Conservation (phyloP, 2,797 vertebrate species). For the Leptodactylus fallax region DNA sequence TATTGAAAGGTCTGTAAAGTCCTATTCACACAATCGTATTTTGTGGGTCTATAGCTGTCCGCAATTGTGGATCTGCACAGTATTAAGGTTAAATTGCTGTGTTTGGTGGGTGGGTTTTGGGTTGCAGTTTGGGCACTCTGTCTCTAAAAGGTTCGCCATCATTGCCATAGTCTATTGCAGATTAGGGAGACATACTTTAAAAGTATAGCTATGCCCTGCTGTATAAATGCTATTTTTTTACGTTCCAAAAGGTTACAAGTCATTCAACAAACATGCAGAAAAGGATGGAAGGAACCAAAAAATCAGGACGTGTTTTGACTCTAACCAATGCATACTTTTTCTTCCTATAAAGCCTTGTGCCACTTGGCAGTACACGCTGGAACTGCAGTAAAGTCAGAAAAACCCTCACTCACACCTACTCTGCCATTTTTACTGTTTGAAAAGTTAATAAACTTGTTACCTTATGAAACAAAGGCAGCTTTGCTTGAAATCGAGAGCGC, state of each 20-base stretch:
- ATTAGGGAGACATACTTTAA: no score
- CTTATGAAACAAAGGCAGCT: constrained; percentile 54
- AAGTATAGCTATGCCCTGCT: not conserved
- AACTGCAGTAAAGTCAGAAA: constrained; percentile 53
- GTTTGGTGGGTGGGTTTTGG: no score
- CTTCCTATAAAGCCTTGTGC: constrained; percentile 57
- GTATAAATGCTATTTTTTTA: not conserved
- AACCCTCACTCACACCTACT: constrained; percentile 58
- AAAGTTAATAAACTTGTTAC: constrained; percentile 63
- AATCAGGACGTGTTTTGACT: constrained; percentile 49
- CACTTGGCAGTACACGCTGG: constrained; percentile 55
- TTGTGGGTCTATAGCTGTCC: no score
- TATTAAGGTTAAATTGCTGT: no score
- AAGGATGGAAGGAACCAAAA: constrained; percentile 28
- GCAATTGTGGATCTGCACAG: no score
- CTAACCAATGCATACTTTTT: constrained; percentile 50
- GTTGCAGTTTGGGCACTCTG: no score
- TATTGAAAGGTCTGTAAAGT: no score
- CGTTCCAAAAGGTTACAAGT: constrained; percentile 10
- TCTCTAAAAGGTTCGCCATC: no score
- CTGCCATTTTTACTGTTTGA: constrained; percentile 61
- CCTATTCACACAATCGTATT: no score
- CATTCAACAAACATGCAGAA: constrained; percentile 22
- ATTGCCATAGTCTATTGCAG: not conserved
- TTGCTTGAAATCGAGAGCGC: constrained; percentile 27